Evolutionary conservation across 1,140 invertebrate species (phyloP), one percentile per base, ranked within the genome.

Genomic region (Heliconius nattereri): DNA sequence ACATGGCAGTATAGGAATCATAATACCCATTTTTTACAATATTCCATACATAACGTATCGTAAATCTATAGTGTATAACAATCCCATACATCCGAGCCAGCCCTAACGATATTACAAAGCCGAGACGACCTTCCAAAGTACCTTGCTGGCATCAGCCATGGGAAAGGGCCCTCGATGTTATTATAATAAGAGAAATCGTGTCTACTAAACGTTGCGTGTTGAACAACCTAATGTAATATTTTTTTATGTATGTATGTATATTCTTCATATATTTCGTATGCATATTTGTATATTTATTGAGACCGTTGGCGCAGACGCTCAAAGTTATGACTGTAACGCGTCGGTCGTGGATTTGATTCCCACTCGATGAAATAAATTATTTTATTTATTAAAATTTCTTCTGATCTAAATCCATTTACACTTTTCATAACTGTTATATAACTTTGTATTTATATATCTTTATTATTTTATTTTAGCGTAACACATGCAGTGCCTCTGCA

Each of bases 151-250:
- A 57, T 57, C 54, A 57, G 8, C 60, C 60, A 66, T 66, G 60
- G 60, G 60, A 66, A 66, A 66, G 60, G 26, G 60, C 60, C 60
- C 13, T 66, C 60, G 60, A n/a, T 66, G 60, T 66, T 66, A 66
- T 66, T 66, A 66, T 66, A 66, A 66, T 66, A 66, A 66, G 60
- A 66, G 60, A 66, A 66, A 66, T 66, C 60, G 60, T 19, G 60
- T 66, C 60, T 66, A 66, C 26, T 66, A 66, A 66, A 66, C 60
- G 60, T 29, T 66, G 3, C 13, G 13, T 66, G 13, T 66, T 66
- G 8, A 66, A 66, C 60, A 29, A 66, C 26, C 26, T 66, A 66
- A 29, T 2, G 60, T 66, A 66, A 66, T 52, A 26, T 16, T 57
- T 20, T 57, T n/a, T 20, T 1, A 26, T 29, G 26, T 66, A 16